Conservation (phyloP, 2,888 invertebrate genomes). For the Aricia artaxerxes region DNA sequence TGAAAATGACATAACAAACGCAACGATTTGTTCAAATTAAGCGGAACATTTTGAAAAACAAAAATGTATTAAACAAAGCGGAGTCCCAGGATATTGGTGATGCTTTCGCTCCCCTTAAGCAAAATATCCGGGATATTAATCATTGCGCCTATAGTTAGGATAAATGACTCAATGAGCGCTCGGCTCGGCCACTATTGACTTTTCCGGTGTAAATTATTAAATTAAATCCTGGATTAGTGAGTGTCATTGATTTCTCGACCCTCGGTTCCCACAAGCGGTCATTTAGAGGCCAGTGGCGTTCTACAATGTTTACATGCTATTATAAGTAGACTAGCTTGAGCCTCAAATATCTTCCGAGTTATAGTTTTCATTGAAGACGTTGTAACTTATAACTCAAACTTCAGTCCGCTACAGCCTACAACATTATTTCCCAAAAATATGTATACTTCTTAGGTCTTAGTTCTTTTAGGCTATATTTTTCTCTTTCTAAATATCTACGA, state of each 20-base stretch:
- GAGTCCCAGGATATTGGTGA: conserved; percentile 46
- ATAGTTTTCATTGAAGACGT: too few species aligned
- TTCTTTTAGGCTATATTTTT: too few species aligned
- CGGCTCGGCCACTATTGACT: conserved; percentile 59
- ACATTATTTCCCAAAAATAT: too few species aligned
- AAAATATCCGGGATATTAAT: conserved; percentile 75
- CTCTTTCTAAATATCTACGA: too few species aligned
- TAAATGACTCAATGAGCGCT: conserved; percentile 71
- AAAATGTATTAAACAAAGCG: conserved; percentile 26
- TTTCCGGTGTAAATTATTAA: conserved; percentile 66
- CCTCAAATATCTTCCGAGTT: too few species aligned
- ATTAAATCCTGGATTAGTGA: conserved; percentile 50
- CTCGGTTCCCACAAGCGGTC: neutral
- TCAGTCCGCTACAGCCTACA: too few species aligned
- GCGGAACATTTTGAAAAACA: neutral
- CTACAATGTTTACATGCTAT: too few species aligned
- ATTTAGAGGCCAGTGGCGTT: neutral
- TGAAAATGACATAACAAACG: neutral
- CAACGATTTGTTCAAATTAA: conserved; percentile 9
- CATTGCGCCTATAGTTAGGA: conserved; percentile 67
- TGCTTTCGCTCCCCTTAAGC: conserved; percentile 55
- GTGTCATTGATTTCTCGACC: conserved; percentile 18
- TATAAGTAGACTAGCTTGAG: too few species aligned
- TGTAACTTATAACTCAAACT: too few species aligned
- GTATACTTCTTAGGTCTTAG: too few species aligned